A percentile compares a stretch with the other conserved stretches of the same genome.
These are phyloP conservation scores for Hemithea aestivaria DNA, from an alignment of 2,888 invertebrate species.

Conservation along the genomic window DNA sequence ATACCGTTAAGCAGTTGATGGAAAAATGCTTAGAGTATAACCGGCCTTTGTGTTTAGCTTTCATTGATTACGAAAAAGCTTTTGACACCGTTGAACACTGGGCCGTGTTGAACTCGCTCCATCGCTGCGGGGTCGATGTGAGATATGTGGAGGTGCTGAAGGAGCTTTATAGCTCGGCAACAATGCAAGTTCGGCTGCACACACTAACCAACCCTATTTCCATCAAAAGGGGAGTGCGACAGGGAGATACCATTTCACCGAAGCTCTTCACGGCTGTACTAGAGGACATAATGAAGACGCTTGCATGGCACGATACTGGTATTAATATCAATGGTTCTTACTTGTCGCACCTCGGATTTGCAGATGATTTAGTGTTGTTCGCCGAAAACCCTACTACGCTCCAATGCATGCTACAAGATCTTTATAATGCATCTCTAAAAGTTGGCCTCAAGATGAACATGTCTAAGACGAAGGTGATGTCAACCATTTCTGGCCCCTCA, in stretches of 20 bases:
- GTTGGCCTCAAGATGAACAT: neutral
- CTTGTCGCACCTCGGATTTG: neutral
- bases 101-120: conserved; percentile 1
- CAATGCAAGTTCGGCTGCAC: conserved; percentile 2
- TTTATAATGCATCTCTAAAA: neutral
- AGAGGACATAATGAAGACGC: neutral
- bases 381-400: neutral
- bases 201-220: neutral
- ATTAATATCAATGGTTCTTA: neutral
- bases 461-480: conserved; percentile 1
- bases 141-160: neutral
- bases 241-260: conserved; percentile 10
- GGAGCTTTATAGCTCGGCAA: conserved; percentile 1
- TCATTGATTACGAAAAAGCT: conserved; percentile 1
- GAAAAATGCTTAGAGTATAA: conserved; percentile 20
- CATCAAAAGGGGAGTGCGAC: conserved; percentile 6
- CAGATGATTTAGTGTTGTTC: neutral
- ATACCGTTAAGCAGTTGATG: conserved; percentile 2
- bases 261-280: neutral
- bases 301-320: neutral
- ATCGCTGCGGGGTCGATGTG: conserved; percentile 1
- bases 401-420: neutral
- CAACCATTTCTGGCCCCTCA: neutral
- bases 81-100: conserved; percentile 8
- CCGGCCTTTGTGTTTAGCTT: conserved; percentile 2